Base-by-base conservation (phyloP, 2,888 invertebrate species). In the Brenthis daphne region DNA sequence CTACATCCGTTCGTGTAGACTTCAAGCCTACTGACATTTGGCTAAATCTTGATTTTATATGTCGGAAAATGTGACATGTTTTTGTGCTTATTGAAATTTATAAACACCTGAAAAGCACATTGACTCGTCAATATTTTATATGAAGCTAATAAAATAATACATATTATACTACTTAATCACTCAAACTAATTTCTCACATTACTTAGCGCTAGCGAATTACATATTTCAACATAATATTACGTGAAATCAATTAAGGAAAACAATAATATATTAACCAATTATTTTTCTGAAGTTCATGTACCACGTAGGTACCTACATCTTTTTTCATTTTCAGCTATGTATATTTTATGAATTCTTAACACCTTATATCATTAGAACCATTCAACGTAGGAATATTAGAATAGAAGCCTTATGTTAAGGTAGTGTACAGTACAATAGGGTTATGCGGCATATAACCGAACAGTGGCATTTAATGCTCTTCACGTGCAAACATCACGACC, bases 1-100 rank as follows among this genome's bases (percentile, higher is more conserved):
- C 87, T 86, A 84, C 88, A 79, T 91, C 92, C 92, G 89, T 83
- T 81, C 80, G 82, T 82, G 87, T 81, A 87, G 90, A 89, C 91
- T 88, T 87, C 82, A 83, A 85, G 89, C 87, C 88, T 88, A 80
- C 85, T 77, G 64, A 72, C 68, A 64, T 67, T 67, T 67, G 47
- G 57, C 67, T 68, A 55, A 68, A 64, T 65, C 64, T 66, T 68
- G 64, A 66, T 70, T 68, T 65, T 48, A 14, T 58, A 13, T n/a
- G 11, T 20, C 33, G 33, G 14, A 33, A 48, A 69, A 69, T 29
- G 29, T 8, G 16, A 8, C 55, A 13, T 16, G 33, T 8, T 43
- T 43, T 43, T 8, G 37, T 43, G 3, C 37, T 0, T 11, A 43
- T 43, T 43, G 0, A 8, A 8, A 43, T 11, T 11, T 8, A 43